Evolutionary conservation across 2,113 vertebrate species (phyloP).

Genomic region (Odontesthes bonariensis): DNA sequence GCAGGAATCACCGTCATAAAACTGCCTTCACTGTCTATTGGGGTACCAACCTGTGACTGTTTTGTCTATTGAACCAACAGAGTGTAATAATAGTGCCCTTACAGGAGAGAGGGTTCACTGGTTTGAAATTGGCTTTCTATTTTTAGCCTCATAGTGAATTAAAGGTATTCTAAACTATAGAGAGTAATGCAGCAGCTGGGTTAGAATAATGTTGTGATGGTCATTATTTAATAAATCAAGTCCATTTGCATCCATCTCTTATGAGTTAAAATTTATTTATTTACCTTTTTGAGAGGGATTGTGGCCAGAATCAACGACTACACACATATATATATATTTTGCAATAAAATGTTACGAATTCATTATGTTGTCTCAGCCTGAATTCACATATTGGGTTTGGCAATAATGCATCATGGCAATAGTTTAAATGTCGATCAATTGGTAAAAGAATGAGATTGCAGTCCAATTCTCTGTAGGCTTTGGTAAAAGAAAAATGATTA

Average conservation of each 20-base stretch:
- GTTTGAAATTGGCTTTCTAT: conserved; percentile 37
- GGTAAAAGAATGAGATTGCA: too few species aligned
- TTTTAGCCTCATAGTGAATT: conserved; percentile 37
- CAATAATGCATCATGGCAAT: too few species aligned
- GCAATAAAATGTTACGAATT: too few species aligned
- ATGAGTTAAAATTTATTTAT: background rate
- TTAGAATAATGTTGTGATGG: background rate
- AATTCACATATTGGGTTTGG: too few species aligned
- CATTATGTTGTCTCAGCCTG: too few species aligned
- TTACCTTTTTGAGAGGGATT: background rate
- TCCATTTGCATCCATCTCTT: background rate
- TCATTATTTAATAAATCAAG: background rate
- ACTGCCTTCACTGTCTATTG: conserved; percentile 17
- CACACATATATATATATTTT: too few species aligned
- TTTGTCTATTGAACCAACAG: conserved; percentile 15
- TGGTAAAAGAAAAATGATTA: too few species aligned
- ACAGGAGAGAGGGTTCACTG: background rate
- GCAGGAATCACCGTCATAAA: conserved; percentile 50
- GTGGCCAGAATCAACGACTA: too few species aligned
- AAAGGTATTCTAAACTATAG: background rate
- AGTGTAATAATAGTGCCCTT: background rate
- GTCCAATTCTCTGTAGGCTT: too few species aligned
- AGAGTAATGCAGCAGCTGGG: too few species aligned
- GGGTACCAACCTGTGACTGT: conserved; percentile 3
- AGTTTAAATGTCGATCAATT: too few species aligned